phyloP scores from a whole-genome alignment of 2,797 vertebrate genomes.

The Threskiornis aethiopicus region DNA sequence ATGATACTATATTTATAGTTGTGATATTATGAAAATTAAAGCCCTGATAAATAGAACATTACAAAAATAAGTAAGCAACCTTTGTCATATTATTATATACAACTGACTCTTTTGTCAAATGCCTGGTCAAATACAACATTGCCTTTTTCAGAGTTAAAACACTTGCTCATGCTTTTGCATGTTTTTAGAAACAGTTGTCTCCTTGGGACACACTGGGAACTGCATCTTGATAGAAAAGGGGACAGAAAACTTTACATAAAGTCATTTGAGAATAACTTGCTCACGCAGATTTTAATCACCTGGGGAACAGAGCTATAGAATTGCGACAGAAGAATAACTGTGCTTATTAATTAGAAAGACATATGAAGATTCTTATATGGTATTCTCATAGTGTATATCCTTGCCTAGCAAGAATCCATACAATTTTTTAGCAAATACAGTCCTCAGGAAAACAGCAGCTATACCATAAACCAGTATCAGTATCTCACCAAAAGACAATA shows the following conservation, averaged over 20 bases:
- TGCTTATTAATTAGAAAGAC: not conserved
- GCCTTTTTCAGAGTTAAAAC: not conserved
- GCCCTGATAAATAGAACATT: not conserved
- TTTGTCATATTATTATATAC: not conserved
- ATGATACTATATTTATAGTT: not conserved
- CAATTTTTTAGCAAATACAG: not conserved
- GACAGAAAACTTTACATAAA: not conserved
- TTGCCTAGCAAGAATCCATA: not conserved
- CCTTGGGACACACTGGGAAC: not conserved
- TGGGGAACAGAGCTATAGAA: not conserved
- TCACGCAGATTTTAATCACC: not conserved
- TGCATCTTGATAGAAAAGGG: not conserved
- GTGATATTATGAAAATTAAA: not conserved
- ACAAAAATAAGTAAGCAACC: not conserved
- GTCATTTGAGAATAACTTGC: not conserved
- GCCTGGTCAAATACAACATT: not conserved
- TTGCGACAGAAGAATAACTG: not conserved
- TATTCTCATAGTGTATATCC: not conserved
- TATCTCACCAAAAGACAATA: not conserved
- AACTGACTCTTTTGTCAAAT: not conserved
- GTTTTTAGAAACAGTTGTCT: not conserved
- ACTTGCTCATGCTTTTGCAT: not conserved
- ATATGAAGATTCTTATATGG: not conserved
- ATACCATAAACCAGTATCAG: not conserved
- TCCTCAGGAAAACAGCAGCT: not conserved